Evolutionary conservation across 2,113 vertebrate genomes (phyloP).

Genomic region (Lontra canadensis): DNA sequence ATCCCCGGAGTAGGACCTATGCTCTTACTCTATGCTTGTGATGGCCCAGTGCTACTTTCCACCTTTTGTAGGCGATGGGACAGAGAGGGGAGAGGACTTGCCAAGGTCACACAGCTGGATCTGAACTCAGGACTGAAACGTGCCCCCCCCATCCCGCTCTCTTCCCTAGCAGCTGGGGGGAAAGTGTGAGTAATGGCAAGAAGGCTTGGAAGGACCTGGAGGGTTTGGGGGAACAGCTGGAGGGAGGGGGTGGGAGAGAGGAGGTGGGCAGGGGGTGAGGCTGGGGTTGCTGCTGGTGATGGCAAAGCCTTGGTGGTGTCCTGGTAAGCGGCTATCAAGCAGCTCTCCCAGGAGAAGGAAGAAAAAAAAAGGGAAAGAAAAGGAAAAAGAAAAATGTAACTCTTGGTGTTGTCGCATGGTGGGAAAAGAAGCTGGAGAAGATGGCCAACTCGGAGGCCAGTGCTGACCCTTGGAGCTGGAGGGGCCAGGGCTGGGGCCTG

Average conservation of each 20-base stretch:
- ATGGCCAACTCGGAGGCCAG: background rate
- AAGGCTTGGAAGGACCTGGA: background rate
- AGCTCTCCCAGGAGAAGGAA: background rate
- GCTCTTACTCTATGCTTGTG: background rate
- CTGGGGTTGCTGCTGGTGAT: background rate
- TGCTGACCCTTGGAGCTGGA: background rate
- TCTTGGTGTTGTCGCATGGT: background rate
- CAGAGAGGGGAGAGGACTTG: too few species aligned
- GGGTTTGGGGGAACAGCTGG: background rate
- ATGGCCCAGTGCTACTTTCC: background rate
- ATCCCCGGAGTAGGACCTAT: fast-evolving
- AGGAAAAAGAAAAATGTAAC: background rate
- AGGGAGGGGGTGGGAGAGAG: background rate
- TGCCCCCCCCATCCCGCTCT: fast-evolving
- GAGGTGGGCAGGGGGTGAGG: background rate
- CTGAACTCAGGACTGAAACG: background rate
- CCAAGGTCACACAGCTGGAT: too few species aligned
- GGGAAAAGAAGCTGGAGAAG: background rate
- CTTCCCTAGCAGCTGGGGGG: background rate
- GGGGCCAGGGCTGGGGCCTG: background rate
- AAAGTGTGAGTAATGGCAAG: background rate
- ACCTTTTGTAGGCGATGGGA: background rate
- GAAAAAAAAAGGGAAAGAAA: background rate
- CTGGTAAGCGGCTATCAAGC: background rate
- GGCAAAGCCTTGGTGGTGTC: background rate